Conservation (phyloP, 2,888 invertebrate genomes). For the Agrypnus murinus region DNA sequence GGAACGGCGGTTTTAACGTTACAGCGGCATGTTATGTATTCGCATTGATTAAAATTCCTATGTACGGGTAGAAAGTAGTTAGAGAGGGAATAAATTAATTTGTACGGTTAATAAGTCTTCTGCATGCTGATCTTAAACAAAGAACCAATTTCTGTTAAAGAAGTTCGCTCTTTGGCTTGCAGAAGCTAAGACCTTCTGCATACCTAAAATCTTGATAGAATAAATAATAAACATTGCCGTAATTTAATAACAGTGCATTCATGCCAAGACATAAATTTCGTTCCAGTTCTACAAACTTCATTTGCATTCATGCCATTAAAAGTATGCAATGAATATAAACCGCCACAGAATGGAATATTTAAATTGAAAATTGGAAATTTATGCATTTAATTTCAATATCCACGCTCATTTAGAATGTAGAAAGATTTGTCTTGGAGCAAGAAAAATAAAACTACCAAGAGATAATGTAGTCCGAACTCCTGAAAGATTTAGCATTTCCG, state of each 20-base stretch:
- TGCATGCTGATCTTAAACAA: neutral
- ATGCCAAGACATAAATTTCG: conserved; percentile 13
- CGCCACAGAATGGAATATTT: conserved; percentile 7
- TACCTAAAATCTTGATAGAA: neutral
- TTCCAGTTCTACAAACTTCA: conserved; percentile 4
- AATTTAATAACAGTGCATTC: neutral
- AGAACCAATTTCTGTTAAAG: neutral
- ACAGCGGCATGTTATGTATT: conserved; percentile 5
- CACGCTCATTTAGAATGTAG: conserved; percentile 15
- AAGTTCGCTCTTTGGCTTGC: too few species aligned
- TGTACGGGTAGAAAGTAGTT: conserved; percentile 11
- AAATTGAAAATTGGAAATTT: conserved; percentile 26
- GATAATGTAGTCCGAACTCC: conserved; percentile 6
- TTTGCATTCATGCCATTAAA: conserved; percentile 21
- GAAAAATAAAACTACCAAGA: conserved; percentile 6
- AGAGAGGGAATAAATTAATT: conserved; percentile 16
- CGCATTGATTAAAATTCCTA: conserved; percentile 11
- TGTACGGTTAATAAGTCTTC: neutral
- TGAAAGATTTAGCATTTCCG: conserved; percentile 19
- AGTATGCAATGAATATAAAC: conserved; percentile 24
- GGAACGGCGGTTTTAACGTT: neutral
- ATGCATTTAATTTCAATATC: conserved; percentile 27
- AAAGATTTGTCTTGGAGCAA: neutral
- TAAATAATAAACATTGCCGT: neutral
- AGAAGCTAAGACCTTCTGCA: too few species aligned